These are phyloP conservation scores for Paralichthys olivaceus DNA, from an alignment of 2,113 vertebrate genomes.

Conservation along the genomic window DNA sequence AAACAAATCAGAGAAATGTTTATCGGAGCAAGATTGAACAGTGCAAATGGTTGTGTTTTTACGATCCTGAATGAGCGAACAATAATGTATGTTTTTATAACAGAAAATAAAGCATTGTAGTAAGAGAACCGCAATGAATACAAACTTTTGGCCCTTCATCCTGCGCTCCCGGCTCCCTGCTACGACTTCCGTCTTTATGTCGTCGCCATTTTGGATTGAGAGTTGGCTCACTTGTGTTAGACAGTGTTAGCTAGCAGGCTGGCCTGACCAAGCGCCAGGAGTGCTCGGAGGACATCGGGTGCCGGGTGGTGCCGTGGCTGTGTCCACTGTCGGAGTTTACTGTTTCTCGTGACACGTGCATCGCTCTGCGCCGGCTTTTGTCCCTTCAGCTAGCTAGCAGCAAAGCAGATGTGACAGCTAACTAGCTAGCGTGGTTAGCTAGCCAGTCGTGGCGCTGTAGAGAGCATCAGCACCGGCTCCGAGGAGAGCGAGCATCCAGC, in stretches of 20 bases:
- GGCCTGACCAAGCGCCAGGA: background rate
- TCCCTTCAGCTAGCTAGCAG: background rate
- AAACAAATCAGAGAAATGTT: background rate
- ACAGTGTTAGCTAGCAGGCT: constrained; percentile 30
- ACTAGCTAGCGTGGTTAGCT: constrained; percentile 51
- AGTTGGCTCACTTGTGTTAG: constrained; percentile 42
- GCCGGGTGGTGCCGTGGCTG: background rate
- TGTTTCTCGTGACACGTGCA: constrained; percentile 1
- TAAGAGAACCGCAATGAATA: background rate
- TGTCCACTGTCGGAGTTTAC: background rate
- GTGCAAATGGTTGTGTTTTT: background rate
- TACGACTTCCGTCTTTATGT: constrained; percentile 71
- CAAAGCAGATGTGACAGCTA: constrained; percentile 43
- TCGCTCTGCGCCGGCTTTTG: background rate
- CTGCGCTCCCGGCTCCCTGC: background rate
- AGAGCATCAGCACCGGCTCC: constrained; percentile 63
- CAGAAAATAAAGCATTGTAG: background rate
- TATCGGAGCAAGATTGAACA: background rate
- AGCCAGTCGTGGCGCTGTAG: constrained; percentile 34
- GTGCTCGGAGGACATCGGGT: background rate
- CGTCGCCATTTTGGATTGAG: constrained; percentile 78
- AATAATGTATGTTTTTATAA: background rate
- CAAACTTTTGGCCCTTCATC: constrained; percentile 14
- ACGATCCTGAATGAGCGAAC: background rate
- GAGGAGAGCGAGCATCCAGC: constrained; percentile 40